Evolutionary conservation across 2,888 invertebrate species (phyloP).

Genomic region (Lepidocyrtoides sp.): DNA sequence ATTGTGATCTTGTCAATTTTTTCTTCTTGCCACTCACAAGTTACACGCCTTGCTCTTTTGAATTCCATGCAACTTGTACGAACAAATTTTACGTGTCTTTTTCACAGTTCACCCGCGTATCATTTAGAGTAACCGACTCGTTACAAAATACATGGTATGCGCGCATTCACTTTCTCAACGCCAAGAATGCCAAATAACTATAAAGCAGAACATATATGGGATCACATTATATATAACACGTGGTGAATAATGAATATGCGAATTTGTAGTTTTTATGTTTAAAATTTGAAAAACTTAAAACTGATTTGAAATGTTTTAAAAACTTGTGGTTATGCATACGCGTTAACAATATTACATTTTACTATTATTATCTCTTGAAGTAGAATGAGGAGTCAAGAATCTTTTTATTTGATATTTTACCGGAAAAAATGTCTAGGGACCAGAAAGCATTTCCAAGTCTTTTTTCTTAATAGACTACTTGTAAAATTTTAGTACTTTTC

Average conservation of each 20-base stretch:
- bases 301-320: background rate
- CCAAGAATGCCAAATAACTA: background rate
- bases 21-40: background rate
- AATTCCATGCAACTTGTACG: background rate
- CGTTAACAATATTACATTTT: background rate
- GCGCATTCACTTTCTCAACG: background rate
- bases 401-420: background rate
- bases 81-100: background rate
- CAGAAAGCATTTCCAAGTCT: background rate
- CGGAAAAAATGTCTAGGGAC: background rate
- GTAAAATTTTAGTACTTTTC: background rate
- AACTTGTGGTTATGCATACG: background rate
- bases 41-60: background rate
- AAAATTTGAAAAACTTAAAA: background rate
- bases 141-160: background rate
- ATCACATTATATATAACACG: no score
- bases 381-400: conserved; percentile 43
- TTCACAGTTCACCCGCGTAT: background rate
- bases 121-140: background rate
- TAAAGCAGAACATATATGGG: background rate
- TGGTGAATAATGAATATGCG: background rate
- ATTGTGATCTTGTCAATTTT: background rate
- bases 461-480: conserved; percentile 26
- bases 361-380: background rate
- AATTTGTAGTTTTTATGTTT: background rate